Evolutionary conservation across 2,888 invertebrate species (phyloP).

Genomic region (Blera fallax): DNA sequence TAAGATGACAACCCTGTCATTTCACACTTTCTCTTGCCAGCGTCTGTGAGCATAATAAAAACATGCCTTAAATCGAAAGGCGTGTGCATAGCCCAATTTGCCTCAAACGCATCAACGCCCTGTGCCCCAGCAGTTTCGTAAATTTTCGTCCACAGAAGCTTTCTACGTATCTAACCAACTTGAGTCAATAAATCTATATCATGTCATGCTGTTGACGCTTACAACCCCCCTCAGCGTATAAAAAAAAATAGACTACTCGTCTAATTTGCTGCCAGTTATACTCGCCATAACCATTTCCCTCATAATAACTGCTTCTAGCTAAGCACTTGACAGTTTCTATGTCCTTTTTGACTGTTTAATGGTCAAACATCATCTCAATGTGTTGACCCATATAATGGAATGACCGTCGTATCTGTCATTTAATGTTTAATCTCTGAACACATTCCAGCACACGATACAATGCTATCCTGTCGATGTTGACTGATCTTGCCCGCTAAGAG

Average conservation of each 20-base stretch:
- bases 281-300: constrained; percentile 6
- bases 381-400: constrained; percentile 42
- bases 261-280: not conserved
- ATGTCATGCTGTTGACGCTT: not conserved
- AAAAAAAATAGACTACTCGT: not conserved
- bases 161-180: too few species aligned
- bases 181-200: not conserved
- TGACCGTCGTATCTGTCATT: constrained; percentile 25
- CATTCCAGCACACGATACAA: not conserved
- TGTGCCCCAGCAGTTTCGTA: too few species aligned
- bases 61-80: too few species aligned
- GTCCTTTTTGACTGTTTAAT: constrained; percentile 30
- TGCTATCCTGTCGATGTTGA: not conserved
- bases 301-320: not conserved
- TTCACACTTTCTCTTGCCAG: too few species aligned
- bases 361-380: constrained; percentile 31
- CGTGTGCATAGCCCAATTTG: too few species aligned
- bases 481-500: not conserved
- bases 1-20: too few species aligned
- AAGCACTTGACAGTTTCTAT: constrained; percentile 1
- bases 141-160: too few species aligned
- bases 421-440: constrained; percentile 1
- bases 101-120: too few species aligned
- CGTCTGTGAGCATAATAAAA: too few species aligned
- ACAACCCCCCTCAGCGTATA: not conserved